These are phyloP conservation scores for Mythimna ferrago DNA, from an alignment of 2,888 invertebrate species.

Conservation along the genomic window DNA sequence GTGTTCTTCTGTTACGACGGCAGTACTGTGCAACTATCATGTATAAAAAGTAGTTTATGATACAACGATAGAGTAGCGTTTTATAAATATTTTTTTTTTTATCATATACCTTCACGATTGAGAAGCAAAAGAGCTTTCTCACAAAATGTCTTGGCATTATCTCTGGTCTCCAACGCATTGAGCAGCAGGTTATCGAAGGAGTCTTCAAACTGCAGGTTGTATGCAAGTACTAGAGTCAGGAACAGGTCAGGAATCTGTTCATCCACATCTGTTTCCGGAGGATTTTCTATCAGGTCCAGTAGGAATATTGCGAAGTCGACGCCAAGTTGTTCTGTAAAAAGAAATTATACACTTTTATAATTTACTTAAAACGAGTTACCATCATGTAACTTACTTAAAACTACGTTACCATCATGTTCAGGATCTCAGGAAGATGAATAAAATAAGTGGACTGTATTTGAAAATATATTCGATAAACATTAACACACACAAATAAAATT, in stretches of 20 bases:
- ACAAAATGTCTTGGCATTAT: slow-evolving; percentile 96
- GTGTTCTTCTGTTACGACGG: no score
- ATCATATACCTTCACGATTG: slow-evolving; percentile 95
- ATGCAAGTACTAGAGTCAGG: slow-evolving; percentile 95
- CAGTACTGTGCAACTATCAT: no score
- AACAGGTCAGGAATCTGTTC: slow-evolving; percentile 96
- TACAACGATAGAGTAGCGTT: no score
- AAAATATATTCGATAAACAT: no score
- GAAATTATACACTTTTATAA: slow-evolving; percentile 11
- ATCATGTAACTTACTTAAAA: not conserved
- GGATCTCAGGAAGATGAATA: no score
- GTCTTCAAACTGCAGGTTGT: slow-evolving; percentile 96
- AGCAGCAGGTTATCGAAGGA: slow-evolving; percentile 93
- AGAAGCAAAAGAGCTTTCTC: slow-evolving; percentile 96
- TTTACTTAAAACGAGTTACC: not conserved
- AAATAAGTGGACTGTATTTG: no score
- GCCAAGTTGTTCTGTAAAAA: slow-evolving; percentile 94
- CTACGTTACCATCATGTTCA: no score
- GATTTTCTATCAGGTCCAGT: slow-evolving; percentile 95
- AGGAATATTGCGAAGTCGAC: slow-evolving; percentile 95
- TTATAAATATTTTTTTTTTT: no score
- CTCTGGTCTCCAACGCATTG: slow-evolving; percentile 92
- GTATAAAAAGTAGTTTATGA: no score
- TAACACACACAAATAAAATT: no score
- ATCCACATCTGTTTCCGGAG: slow-evolving; percentile 95